Base-by-base conservation (phyloP, 2,797 vertebrate genomes). In the Crypturellus tataupa region DNA sequence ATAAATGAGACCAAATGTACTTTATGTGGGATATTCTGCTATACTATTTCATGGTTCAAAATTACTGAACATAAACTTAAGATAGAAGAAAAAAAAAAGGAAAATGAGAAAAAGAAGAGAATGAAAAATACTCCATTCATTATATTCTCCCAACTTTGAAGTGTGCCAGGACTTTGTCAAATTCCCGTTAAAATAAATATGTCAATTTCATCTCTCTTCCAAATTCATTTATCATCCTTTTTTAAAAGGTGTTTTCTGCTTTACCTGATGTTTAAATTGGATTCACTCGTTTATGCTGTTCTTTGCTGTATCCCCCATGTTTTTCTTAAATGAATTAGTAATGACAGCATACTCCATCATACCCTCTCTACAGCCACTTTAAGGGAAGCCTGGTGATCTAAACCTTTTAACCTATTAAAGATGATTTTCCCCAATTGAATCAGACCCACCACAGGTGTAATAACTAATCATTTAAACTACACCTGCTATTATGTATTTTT, bases 321-420 rank as follows among this genome's bases (percentile, higher is more conserved):
- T 98, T 99, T 99, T 98, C 98, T 98, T 99, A 99, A 99, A 99
- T 98, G 99, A 99, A 99, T 99, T 99, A 99, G 99, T 98, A 98
- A 98, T 98, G 98, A 99, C 99, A 99, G 98, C 97, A 93, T 98
- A 98, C 98, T 99, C 99, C 99, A 99, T 99, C 99, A 99, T 98
- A 98, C 98, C 99, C 98, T 99, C 98, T 99, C 98, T 99, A 98
- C 99, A 99, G 98, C 99, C 98, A 99, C 99, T 99, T 99, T 99
- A 98, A 99, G 98, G 98, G 98, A 99, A 99, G 98, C 99, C 98
- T 98, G 98, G 99, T 99, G 99, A 99, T 99, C 99, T 99, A 99
- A 99, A 99, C 99, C 99, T 99, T 99, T 99, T 99, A 99, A 99
- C 99, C 99, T 99, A 99, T 99, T 99, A 99, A 99, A 98, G 98